Percentiles rank a stretch among this genome's conserved stretches.
phyloP scores from a whole-genome alignment of 92 coral and sea anemone genomes.

The Porites lobata region DNA sequence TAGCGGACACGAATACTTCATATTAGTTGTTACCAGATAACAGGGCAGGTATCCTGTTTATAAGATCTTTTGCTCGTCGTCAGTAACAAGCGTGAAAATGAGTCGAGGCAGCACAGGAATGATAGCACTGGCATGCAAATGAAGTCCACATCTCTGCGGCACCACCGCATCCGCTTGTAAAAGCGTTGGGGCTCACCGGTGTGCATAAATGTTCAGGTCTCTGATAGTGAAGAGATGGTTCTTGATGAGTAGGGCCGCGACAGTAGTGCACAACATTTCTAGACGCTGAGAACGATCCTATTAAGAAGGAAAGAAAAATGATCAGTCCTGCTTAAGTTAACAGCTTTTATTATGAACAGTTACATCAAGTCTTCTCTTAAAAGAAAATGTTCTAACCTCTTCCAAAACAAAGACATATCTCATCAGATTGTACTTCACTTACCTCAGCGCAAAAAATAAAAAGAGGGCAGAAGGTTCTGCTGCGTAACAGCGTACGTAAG shows the following conservation, averaged over 20 bases:
- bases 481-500: too few relatives aligned
- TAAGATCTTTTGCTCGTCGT: not conserved
- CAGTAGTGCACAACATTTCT: conserved; percentile 43
- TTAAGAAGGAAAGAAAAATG: not conserved
- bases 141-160: conserved; percentile 28
- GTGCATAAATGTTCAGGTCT: conserved; percentile 37
- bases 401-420: too few relatives aligned
- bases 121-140: conserved; percentile 29
- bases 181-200: conserved; percentile 10
- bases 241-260: conserved; percentile 14
- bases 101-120: conserved; percentile 46
- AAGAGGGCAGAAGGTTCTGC: too few relatives aligned
- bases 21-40: too few relatives aligned
- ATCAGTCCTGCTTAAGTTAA: not conserved
- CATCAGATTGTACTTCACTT: not conserved
- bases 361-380: not conserved
- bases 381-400: not conserved
- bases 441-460: too few relatives aligned
- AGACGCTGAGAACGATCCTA: conserved; percentile 6
- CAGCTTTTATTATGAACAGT: not conserved
- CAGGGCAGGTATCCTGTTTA: not conserved
- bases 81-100: conserved; percentile 48
- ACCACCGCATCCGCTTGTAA: not conserved
- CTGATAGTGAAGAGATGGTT: conserved; percentile 24
- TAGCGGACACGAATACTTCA: not conserved